phyloP scores from a whole-genome alignment of 2,888 invertebrate genomes.

The Thera britannica region DNA sequence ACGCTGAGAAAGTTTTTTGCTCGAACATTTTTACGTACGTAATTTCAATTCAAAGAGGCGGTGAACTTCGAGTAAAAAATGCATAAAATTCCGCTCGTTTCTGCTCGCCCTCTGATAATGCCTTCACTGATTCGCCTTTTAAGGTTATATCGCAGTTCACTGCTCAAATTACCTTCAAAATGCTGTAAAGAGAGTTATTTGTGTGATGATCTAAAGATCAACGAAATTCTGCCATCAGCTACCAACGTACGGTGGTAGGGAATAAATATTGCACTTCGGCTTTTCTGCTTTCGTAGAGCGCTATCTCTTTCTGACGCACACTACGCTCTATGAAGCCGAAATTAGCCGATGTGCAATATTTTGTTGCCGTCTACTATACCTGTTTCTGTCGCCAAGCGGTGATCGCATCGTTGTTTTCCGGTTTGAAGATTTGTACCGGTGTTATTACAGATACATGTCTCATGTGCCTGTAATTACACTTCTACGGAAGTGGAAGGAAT shows the following conservation, averaged over 20 bases:
- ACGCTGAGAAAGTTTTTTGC: not conserved
- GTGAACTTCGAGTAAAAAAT: constrained; percentile 13
- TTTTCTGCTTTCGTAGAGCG: no score
- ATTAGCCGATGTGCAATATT: no score
- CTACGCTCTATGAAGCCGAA: no score
- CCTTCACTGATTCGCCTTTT: constrained; percentile 19
- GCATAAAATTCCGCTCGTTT: constrained; percentile 20
- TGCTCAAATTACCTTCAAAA: constrained; percentile 18
- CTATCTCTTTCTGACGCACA: no score
- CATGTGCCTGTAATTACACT: no score
- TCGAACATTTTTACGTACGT: not conserved
- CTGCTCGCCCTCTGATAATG: constrained; percentile 19
- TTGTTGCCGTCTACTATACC: not conserved
- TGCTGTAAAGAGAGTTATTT: not conserved
- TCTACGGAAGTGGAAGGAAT: no score
- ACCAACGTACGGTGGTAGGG: no score
- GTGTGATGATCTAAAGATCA: not conserved
- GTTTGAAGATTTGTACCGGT: no score
- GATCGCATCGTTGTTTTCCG: no score
- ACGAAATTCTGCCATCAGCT: no score
- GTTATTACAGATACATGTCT: no score
- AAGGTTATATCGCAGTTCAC: constrained; percentile 10
- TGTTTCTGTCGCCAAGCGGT: not conserved
- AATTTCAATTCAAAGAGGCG: constrained; percentile 2
- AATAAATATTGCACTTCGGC: no score